Evolutionary conservation across 1,140 invertebrate genomes (phyloP).

Genomic region (Neodiprion pinetum): DNA sequence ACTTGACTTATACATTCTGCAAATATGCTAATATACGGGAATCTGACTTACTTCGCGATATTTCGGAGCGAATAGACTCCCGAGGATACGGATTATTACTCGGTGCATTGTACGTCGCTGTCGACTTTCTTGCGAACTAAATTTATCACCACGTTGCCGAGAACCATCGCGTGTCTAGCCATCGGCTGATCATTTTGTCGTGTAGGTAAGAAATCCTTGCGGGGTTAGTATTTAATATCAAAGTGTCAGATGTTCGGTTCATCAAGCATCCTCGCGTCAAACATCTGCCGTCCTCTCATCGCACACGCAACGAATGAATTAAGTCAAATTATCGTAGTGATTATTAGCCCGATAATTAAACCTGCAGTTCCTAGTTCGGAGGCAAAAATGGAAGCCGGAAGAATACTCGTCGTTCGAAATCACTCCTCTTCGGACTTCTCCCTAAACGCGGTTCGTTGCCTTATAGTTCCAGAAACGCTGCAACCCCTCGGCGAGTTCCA

Average conservation of each 20-base stretch:
- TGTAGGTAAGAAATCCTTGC: neutral
- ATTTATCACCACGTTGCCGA: neutral
- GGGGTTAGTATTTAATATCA: neutral
- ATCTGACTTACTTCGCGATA: too few relatives aligned
- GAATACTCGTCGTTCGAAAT: too few relatives aligned
- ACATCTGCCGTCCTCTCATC: conserved; percentile 1
- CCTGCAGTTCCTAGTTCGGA: too few relatives aligned
- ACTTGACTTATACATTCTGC: too few relatives aligned
- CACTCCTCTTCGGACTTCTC: too few relatives aligned
- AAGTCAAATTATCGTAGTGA: neutral
- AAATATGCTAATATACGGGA: too few relatives aligned
- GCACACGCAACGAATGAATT: neutral
- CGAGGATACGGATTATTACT: neutral
- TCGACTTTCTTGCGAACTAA: neutral
- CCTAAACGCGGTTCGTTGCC: too few relatives aligned
- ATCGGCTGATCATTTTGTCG: neutral
- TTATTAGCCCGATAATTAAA: too few relatives aligned
- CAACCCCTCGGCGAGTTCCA: neutral
- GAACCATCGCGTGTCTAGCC: neutral
- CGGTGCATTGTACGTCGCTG: neutral
- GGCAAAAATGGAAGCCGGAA: too few relatives aligned
- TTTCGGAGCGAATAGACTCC: neutral
- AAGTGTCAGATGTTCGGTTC: neutral
- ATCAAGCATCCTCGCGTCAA: neutral
- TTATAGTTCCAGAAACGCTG: neutral